These are phyloP conservation scores for Xestia sexstrigata DNA, from an alignment of 2,888 invertebrate genomes.

Conservation along the genomic window DNA sequence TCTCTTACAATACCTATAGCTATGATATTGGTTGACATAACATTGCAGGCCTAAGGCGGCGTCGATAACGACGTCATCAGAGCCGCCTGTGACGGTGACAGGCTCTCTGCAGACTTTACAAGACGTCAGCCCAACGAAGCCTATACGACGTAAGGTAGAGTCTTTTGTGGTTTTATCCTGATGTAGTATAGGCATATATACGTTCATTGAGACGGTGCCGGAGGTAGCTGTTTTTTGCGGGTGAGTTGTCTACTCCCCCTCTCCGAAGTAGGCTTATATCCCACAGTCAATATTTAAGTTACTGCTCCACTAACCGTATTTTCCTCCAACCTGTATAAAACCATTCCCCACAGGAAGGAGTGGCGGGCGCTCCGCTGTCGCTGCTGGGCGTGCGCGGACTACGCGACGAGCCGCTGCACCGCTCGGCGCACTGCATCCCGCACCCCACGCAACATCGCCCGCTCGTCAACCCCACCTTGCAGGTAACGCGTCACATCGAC, in stretches of 20 bases:
- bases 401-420: constrained; percentile 92
- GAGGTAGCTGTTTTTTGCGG: not conserved
- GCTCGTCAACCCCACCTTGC: constrained; percentile 84
- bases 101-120: constrained; percentile 84
- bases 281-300: too few relatives aligned
- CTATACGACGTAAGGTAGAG: constrained; percentile 85
- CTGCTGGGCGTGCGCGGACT: constrained; percentile 85
- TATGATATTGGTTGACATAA: constrained; percentile 38
- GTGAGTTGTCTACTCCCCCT: not conserved
- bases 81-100: constrained; percentile 76
- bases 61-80: constrained; percentile 83
- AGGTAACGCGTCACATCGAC: constrained; percentile 70
- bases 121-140: constrained; percentile 88
- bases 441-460: constrained; percentile 85
- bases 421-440: constrained; percentile 95
- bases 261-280: not conserved
- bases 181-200: not conserved
- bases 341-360: constrained; percentile 75
- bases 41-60: constrained; percentile 85
- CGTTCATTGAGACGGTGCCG: not conserved
- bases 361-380: constrained; percentile 83
- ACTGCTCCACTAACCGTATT: too few relatives aligned
- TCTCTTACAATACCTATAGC: too few relatives aligned
- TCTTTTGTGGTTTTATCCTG: constrained; percentile 27
- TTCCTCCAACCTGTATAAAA: not conserved